Base-by-base conservation (phyloP, 1,140 invertebrate species). In the Cecropterus lyciades region DNA sequence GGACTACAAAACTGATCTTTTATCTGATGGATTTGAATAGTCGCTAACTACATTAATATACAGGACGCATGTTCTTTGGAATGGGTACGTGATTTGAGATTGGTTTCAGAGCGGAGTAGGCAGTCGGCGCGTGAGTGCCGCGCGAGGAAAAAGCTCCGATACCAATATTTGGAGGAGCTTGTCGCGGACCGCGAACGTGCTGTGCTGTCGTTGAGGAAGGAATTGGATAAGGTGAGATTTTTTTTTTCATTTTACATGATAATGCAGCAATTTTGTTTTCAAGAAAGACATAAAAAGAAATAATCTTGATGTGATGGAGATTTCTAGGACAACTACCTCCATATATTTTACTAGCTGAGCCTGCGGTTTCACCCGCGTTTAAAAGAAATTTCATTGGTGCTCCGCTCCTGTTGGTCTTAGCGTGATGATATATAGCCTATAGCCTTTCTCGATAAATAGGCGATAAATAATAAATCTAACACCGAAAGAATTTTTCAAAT, bases 121-220 rank as follows among this genome's bases (percentile, higher is more conserved):
- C 98, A 99, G 93, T 99, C 98, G 93, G 98, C 98, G 68, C 94
- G 98, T 77, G 98, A 99, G 93, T 99, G 98, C 89, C 95, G 98
- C 72, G 98, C 98, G 37, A 94, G 98, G 42, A 99, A 99, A 93
- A 99, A 99, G 84, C 94, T 99, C 42, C 94, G 98, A 17, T 99
- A 99, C 90, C 98, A 99, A 91, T 99, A 99, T 89, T 93, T 99
- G 57, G 98, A 99, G 91, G 98, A 99, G 89, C 91, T 99, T 53
- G 98, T 99, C 1, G 94, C 96, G 1, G 97, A 98, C 87, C 93
- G 98, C 67, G 98, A 99, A 88, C 97, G 98, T 77, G 97, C 98
- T n/a, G 98, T 99, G 3, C 93, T 98, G 72, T 94, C 96, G 6
- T 92, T 99, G 11, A 94, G 97, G 72, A 96, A 97, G 76, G 98